phyloP scores from a whole-genome alignment of 2,797 vertebrate species.

The Hippoglossus hippoglossus region DNA sequence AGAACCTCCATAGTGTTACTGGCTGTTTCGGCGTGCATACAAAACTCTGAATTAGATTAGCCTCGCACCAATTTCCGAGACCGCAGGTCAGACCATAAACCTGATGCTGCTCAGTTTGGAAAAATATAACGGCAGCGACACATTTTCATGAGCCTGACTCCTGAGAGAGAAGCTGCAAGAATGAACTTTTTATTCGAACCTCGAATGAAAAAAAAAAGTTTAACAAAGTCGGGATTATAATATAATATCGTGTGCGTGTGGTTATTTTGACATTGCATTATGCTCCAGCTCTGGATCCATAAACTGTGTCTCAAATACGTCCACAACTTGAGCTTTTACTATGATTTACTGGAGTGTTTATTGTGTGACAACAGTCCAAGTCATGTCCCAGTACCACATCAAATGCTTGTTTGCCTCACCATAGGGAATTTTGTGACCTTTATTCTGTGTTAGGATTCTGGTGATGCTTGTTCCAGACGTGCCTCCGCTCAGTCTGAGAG shows the following conservation, averaged over 20 bases:
- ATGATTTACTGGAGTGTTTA: conserved; percentile 30
- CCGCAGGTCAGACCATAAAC: conserved; percentile 11
- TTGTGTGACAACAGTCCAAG: conserved; percentile 7
- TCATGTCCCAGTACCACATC: not conserved
- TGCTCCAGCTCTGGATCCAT: not conserved
- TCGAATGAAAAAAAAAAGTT: conserved; percentile 5
- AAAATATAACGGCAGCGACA: conserved; percentile 25
- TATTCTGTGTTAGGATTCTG: conserved; percentile 3
- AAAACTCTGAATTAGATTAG: conserved; percentile 37
- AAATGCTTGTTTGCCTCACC: conserved; percentile 18
- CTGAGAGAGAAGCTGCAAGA: conserved; percentile 12
- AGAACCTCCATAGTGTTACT: conserved; percentile 8
- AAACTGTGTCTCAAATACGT: not conserved
- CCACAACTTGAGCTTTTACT: not conserved
- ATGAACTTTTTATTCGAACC: conserved; percentile 25
- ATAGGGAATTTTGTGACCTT: conserved; percentile 3
- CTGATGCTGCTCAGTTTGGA: conserved; percentile 10
- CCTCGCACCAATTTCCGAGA: conserved; percentile 6
- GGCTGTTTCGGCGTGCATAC: conserved; percentile 4
- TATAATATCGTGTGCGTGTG: not conserved
- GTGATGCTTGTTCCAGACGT: conserved; percentile 18
- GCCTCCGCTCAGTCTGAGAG: conserved; percentile 21
- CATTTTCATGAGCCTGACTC: conserved; percentile 41
- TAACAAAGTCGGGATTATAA: conserved; percentile 8
- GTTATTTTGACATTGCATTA: not conserved